Evolutionary conservation across 2,113 vertebrate genomes (phyloP).

Genomic region (Sisor rabdophorus): DNA sequence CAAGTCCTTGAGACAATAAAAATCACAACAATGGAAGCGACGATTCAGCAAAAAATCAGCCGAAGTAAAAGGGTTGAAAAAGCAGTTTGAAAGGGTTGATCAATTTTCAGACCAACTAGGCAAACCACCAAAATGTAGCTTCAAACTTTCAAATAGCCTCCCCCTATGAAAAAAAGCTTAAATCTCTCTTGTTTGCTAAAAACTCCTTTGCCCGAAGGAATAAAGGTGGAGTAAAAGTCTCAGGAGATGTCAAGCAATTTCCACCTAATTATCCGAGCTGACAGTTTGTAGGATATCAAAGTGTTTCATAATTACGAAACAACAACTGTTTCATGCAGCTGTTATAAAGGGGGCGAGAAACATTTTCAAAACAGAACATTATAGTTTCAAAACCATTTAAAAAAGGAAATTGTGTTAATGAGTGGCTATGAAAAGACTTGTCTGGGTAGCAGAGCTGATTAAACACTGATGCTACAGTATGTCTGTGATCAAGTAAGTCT

Average conservation of each 20-base stretch:
- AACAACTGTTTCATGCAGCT: constrained; percentile 45
- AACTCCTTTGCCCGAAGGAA: background rate
- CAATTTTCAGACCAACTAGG: constrained; percentile 48
- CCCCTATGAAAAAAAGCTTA: background rate
- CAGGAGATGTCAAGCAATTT: constrained; percentile 55
- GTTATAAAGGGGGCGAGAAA: constrained; percentile 25
- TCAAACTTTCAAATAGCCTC: background rate
- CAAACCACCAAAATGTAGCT: background rate
- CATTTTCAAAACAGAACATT: background rate
- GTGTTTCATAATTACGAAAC: constrained; percentile 48
- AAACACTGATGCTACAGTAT: background rate
- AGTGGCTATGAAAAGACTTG: background rate
- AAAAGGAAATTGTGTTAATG: background rate
- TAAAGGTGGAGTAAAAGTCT: constrained; percentile 13
- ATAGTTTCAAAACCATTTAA: background rate
- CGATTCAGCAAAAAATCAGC: constrained; percentile 67
- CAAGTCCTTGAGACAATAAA: constrained; percentile 56
- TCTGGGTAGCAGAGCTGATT: background rate
- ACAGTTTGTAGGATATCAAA: constrained; percentile 41
- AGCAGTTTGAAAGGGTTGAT: constrained; percentile 63
- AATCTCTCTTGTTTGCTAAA: constrained; percentile 17
- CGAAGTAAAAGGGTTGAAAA: constrained; percentile 54
- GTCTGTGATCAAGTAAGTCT: background rate
- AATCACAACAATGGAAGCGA: constrained; percentile 55
- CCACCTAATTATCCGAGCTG: constrained; percentile 63